These are phyloP conservation scores for Agonopterix heracliana DNA, from an alignment of 2,888 invertebrate species.

Conservation along the genomic window DNA sequence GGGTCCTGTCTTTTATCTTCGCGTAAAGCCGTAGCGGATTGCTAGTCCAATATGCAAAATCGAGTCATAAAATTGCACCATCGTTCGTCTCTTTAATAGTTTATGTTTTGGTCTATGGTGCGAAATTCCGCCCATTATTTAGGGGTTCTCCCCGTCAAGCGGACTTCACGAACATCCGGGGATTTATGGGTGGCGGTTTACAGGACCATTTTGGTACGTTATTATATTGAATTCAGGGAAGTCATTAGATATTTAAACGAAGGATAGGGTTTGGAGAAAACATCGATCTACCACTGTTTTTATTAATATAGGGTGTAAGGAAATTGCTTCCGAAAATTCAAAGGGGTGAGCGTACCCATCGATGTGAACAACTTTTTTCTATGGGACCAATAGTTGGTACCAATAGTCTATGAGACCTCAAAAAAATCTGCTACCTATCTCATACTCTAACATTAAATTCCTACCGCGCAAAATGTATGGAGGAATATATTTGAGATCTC, in stretches of 20 bases:
- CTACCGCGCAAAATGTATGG: no score
- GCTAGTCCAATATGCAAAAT: slow-evolving; percentile 42
- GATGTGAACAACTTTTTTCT: no score
- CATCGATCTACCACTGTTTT: no score
- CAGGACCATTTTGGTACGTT: slow-evolving; percentile 14
- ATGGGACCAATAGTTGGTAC: no score
- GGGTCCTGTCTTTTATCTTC: slow-evolving; percentile 8
- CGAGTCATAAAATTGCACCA: slow-evolving; percentile 43
- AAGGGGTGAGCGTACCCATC: no score
- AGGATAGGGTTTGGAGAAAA: neutral
- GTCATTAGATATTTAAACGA: slow-evolving; percentile 23
- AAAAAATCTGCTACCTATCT: no score
- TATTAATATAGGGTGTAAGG: no score
- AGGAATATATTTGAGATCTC: no score
- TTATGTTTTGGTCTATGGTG: slow-evolving; percentile 51
- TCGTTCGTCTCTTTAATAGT: slow-evolving; percentile 47
- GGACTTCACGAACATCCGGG: slow-evolving; percentile 37
- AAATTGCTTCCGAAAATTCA: no score
- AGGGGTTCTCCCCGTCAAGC: slow-evolving; percentile 47
- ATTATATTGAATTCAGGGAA: slow-evolving; percentile 25
- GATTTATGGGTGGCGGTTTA: slow-evolving; percentile 41
- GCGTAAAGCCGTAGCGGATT: slow-evolving; percentile 25
- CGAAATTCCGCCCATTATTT: slow-evolving; percentile 59
- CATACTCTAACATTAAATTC: no score
- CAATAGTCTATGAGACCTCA: no score